Evolutionary conservation across 2,797 vertebrate species (phyloP).

Genomic region (Triplophysa bombifrons): DNA sequence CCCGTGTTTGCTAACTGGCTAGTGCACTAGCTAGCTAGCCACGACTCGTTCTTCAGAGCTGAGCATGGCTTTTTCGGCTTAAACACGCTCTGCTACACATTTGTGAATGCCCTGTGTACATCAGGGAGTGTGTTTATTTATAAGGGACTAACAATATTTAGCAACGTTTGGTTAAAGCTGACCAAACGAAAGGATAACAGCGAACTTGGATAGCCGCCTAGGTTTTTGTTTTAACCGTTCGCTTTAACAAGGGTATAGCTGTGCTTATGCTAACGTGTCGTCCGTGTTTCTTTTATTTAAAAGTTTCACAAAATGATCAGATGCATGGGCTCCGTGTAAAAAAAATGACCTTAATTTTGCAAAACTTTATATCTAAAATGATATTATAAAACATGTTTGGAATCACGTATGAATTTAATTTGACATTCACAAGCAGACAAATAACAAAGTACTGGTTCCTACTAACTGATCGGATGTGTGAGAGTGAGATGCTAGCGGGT

Average conservation of each 20-base stretch:
- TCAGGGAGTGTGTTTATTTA: not conserved
- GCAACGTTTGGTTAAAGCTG: not conserved
- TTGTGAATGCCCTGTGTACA: not conserved
- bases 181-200: not conserved
- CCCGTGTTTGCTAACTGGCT: constrained; percentile 30
- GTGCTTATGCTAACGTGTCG: not conserved
- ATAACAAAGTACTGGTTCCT: not conserved
- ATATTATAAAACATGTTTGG: not conserved
- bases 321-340: not conserved
- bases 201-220: too few relatives aligned
- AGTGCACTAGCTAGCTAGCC: constrained; percentile 11
- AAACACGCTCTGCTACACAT: not conserved
- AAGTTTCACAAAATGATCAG: not conserved
- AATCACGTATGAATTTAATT: too few relatives aligned
- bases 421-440: not conserved
- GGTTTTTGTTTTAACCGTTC: not conserved
- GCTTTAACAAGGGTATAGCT: not conserved
- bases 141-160: not conserved
- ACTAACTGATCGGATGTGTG: not conserved
- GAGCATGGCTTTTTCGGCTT: not conserved
- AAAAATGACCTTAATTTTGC: not conserved
- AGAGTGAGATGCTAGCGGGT: not conserved
- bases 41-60: not conserved
- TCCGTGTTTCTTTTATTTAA: not conserved
- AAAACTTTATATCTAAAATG: not conserved